These are phyloP conservation scores for Drosophila gaucha DNA, from an alignment of 2,888 invertebrate species.

Conservation along the genomic window DNA sequence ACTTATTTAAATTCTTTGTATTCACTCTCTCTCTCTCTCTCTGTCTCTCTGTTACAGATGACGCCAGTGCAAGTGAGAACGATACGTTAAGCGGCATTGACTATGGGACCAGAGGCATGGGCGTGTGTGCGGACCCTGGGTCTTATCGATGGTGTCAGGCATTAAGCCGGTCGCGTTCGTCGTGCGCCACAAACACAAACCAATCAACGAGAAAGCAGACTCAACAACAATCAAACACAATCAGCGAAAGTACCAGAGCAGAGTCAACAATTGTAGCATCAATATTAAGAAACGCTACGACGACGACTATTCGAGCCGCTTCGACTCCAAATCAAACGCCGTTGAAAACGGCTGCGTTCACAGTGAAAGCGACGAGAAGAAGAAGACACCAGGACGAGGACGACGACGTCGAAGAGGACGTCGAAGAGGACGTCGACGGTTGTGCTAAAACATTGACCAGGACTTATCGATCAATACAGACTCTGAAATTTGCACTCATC, in stretches of 20 bases:
- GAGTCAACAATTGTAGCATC: conserved; percentile 31
- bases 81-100: conserved; percentile 91
- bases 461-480: conserved; percentile 46
- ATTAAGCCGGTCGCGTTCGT: conserved; percentile 87
- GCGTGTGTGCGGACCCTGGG: conserved; percentile 94
- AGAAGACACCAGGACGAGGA: conserved; percentile 49
- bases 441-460: conserved; percentile 28
- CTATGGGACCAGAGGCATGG: conserved; percentile 96
- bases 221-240: conserved; percentile 53
- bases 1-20: neutral
- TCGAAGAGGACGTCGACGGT: conserved; percentile 54
- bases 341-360: conserved; percentile 58
- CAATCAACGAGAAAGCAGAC: conserved; percentile 41
- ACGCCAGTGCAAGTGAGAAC: conserved; percentile 89
- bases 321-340: conserved; percentile 48
- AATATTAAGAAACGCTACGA: conserved; percentile 44
- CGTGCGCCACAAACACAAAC: conserved; percentile 83
- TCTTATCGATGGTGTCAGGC: conserved; percentile 88
- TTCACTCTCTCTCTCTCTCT: neutral
- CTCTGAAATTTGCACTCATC: conserved; percentile 78
- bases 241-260: conserved; percentile 38
- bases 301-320: conserved; percentile 29
- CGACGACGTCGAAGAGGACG: conserved; percentile 55
- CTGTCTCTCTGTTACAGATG: conserved; percentile 83
- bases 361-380: conserved; percentile 65